Percentiles rank a stretch among this genome's conserved stretches.
These are phyloP conservation scores for Osmerus mordax DNA, from an alignment of 2,113 vertebrate species.

Conservation along the genomic window DNA sequence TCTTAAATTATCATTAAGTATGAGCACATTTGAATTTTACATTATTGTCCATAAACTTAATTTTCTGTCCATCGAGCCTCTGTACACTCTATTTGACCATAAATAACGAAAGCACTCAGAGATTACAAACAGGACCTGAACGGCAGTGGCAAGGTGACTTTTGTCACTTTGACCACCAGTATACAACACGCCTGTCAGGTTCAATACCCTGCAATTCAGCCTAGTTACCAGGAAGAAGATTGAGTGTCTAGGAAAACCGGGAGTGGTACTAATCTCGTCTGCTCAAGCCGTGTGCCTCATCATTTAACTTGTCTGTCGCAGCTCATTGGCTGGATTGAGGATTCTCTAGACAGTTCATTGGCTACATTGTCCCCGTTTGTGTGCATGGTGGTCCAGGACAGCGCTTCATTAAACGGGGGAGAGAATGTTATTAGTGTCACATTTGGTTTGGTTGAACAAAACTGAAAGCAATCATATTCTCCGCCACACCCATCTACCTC, in stretches of 20 bases:
- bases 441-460: slow-evolving; percentile 16
- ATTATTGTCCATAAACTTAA: too few species aligned
- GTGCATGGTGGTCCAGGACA: slow-evolving; percentile 4
- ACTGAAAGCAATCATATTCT: not conserved
- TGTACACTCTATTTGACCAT: not conserved
- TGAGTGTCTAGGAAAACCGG: not conserved
- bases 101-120: not conserved
- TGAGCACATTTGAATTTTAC: too few species aligned
- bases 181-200: not conserved
- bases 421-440: slow-evolving; percentile 6
- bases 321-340: not conserved
- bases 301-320: slow-evolving; percentile 4
- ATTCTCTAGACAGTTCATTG: slow-evolving; percentile 24
- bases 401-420: slow-evolving; percentile 10
- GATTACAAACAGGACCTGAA: not conserved
- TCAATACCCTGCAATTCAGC: slow-evolving; percentile 6
- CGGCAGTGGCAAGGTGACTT: slow-evolving; percentile 2
- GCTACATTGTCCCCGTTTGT: not conserved
- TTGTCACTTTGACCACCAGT: not conserved
- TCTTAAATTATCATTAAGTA: too few species aligned
- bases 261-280: slow-evolving; percentile 15
- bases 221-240: not conserved
- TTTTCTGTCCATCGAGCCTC: too few species aligned
- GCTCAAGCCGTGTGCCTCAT: slow-evolving; percentile 9
- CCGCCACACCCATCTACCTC: not conserved